Conservation (phyloP, 2,797 vertebrate species). For the Dicrostonyx torquatus region DNA sequence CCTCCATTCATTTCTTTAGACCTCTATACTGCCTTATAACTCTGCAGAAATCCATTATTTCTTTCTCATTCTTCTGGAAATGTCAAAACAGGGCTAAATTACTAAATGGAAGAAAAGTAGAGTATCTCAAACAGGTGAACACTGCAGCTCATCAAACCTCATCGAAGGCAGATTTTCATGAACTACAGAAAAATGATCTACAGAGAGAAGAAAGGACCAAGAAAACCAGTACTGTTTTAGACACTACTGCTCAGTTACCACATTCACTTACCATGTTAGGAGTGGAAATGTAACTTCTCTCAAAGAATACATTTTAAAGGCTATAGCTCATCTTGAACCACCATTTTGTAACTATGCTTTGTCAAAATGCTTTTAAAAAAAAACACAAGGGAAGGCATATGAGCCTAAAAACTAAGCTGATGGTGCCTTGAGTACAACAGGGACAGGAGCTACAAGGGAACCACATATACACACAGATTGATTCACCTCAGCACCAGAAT, state of each 20-base stretch:
- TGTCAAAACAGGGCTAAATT: neutral
- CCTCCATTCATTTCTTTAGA: neutral
- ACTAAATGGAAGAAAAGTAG: neutral
- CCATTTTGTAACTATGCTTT: constrained; percentile 65
- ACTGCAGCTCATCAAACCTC: neutral
- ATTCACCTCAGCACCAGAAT: constrained; percentile 11
- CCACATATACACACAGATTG: constrained; percentile 28
- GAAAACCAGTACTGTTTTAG: neutral
- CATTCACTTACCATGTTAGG: neutral
- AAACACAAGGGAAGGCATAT: neutral
- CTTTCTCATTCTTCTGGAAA: neutral
- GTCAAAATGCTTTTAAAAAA: constrained; percentile 47
- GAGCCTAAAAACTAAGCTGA: constrained; percentile 66
- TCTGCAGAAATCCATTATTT: neutral
- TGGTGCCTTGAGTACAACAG: constrained; percentile 65
- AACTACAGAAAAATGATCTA: neutral
- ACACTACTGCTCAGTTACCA: neutral
- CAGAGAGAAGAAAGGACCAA: neutral
- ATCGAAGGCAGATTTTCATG: constrained; percentile 15
- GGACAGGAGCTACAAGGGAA: constrained; percentile 63
- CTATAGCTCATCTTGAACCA: neutral
- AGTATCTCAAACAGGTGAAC: neutral
- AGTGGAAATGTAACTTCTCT: neutral
- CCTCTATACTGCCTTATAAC: neutral
- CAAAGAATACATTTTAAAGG: constrained; percentile 36